Evolutionary conservation across 2,888 invertebrate species (phyloP).

Genomic region (Nycteola revayana): DNA sequence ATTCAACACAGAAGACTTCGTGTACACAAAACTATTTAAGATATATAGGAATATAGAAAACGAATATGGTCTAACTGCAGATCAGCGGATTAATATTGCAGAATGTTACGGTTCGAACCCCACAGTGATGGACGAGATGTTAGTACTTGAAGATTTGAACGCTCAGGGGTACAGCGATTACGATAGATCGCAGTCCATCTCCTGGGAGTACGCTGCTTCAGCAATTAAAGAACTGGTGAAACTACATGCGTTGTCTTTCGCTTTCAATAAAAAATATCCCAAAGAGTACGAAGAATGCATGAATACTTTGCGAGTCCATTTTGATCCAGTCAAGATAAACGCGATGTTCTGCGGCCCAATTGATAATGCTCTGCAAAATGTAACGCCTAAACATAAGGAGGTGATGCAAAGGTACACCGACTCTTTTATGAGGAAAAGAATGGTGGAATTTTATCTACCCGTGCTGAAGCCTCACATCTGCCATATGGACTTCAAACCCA

Average conservation of each 20-base stretch:
- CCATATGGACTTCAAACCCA: conserved; percentile 37
- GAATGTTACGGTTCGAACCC: conserved; percentile 33
- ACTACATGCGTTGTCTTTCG: conserved; percentile 52
- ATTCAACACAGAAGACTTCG: conserved; percentile 22
- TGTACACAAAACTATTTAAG: conserved; percentile 21
- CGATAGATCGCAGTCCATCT: conserved; percentile 33
- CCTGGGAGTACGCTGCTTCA: conserved; percentile 37
- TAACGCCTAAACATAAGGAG: conserved; percentile 33
- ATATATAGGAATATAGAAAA: conserved; percentile 23
- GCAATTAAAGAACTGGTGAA: conserved; percentile 42
- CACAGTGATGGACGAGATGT: conserved; percentile 34
- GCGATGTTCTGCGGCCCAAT: conserved; percentile 1
- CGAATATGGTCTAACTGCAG: not conserved
- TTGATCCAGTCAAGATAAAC: not conserved
- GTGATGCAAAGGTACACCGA: conserved; percentile 27
- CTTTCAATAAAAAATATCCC: conserved; percentile 37
- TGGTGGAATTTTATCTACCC: conserved; percentile 21
- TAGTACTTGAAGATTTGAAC: conserved; percentile 45
- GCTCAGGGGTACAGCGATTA: conserved; percentile 35
- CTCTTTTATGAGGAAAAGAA: not conserved
- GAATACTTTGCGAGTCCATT: not conserved
- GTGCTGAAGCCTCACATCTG: conserved; percentile 27
- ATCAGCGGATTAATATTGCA: conserved; percentile 16
- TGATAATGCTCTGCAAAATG: conserved; percentile 9
- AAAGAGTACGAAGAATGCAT: conserved; percentile 14